Conservation (phyloP, 1,140 invertebrate genomes). For the Pseudomyrmex cubaensis region DNA sequence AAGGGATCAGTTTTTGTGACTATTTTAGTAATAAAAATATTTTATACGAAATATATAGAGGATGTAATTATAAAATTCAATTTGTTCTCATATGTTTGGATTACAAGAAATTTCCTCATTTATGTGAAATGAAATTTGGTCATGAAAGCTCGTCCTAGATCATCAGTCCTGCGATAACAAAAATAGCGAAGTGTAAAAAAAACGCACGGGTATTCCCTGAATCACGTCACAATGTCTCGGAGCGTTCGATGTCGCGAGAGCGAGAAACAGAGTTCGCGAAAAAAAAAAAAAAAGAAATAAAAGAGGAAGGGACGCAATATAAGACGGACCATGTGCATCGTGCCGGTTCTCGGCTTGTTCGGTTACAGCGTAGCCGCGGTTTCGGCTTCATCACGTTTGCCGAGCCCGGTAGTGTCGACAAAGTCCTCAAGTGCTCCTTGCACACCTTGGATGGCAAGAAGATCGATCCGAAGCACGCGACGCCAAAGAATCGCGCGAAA, state of each 20-base stretch:
- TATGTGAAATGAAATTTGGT: background rate
- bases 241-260: slow-evolving; percentile 36
- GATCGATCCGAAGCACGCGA: slow-evolving; percentile 97
- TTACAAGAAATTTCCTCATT: background rate
- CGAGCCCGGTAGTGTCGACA: slow-evolving; percentile 94
- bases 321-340: slow-evolving; percentile 72
- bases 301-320: slow-evolving; percentile 43
- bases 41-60: no score
- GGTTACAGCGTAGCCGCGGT: slow-evolving; percentile 94
- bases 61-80: background rate
- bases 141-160: slow-evolving; percentile 30
- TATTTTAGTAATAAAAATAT: background rate
- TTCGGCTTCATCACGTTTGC: slow-evolving; percentile 98
- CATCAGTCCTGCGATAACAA: slow-evolving; percentile 14
- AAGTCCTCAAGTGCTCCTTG: slow-evolving; percentile 94
- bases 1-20: slow-evolving; percentile 42
- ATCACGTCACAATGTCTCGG: slow-evolving; percentile 7
- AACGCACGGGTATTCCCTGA: background rate
- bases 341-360: slow-evolving; percentile 77
- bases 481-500: slow-evolving; percentile 95
- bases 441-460: slow-evolving; percentile 98
- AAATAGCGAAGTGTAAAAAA: slow-evolving; percentile 25
- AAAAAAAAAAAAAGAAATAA: background rate
- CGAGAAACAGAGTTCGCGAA: slow-evolving; percentile 20
- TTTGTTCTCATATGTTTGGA: background rate